phyloP scores from a whole-genome alignment of 2,113 vertebrate species.

The Pollimyrus isidori region DNA sequence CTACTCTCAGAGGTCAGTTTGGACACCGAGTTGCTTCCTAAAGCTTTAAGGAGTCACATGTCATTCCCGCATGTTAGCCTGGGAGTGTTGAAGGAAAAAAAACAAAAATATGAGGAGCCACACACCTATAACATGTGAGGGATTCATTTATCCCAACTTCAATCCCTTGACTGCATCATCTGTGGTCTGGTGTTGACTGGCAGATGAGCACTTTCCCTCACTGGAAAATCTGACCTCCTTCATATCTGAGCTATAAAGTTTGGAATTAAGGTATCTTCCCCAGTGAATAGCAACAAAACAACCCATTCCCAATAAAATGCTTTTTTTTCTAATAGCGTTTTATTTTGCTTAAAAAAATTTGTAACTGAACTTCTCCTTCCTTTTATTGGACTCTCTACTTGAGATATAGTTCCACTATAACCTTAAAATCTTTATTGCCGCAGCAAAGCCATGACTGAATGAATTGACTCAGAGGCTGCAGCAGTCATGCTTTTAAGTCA shows the following conservation, averaged over 20 bases:
- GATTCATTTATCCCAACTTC: constrained; percentile 17
- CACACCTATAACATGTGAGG: constrained; percentile 22
- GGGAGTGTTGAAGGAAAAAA: not conserved
- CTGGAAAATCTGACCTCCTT: constrained; percentile 56
- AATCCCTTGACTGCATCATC: constrained; percentile 21
- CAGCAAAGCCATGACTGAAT: not conserved
- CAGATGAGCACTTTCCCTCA: constrained; percentile 51
- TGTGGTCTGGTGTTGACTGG: constrained; percentile 53
- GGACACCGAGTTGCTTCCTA: constrained; percentile 23
- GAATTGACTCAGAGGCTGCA: too few species aligned
- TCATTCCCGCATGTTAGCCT: not conserved
- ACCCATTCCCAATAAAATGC: not conserved
- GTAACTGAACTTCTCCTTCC: not conserved
- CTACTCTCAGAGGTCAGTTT: not conserved
- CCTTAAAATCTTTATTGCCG: not conserved
- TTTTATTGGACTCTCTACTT: not conserved
- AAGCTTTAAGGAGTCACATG: constrained; percentile 30
- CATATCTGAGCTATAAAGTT: constrained; percentile 40
- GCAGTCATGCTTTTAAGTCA: not conserved
- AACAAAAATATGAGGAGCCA: constrained; percentile 32
- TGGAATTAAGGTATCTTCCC: constrained; percentile 38
- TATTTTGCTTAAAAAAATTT: not conserved
- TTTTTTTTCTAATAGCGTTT: not conserved
- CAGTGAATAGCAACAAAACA: not conserved
- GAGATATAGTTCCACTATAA: not conserved